Evolutionary conservation across 2,113 vertebrate genomes (phyloP).

Genomic region (Eurypyga helias): DNA sequence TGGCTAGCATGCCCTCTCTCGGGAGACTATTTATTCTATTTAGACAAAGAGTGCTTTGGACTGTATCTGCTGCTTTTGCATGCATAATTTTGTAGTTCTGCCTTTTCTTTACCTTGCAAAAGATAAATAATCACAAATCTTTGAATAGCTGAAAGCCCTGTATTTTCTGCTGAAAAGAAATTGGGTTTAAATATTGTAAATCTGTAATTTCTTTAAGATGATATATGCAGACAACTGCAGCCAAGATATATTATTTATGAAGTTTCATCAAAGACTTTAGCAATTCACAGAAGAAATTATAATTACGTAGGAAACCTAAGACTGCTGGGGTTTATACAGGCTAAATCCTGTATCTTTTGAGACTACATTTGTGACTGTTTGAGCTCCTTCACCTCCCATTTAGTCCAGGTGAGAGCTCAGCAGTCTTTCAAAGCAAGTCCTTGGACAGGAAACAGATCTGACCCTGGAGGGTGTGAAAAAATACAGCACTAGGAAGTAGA

Average conservation of each 20-base stretch:
- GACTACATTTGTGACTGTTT: not conserved
- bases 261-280: slow-evolving; percentile 30
- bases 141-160: not conserved
- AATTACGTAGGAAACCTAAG: slow-evolving; percentile 14
- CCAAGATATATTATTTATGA: slow-evolving; percentile 53
- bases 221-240: not conserved
- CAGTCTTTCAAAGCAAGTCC: not conserved
- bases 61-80: not conserved
- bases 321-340: not conserved
- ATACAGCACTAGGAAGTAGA: not conserved
- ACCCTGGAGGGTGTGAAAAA: slow-evolving; percentile 22
- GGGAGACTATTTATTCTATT: not conserved
- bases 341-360: not conserved
- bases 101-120: not conserved
- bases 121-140: not conserved
- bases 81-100: not conserved
- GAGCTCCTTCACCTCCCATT: not conserved
- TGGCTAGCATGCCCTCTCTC: not conserved
- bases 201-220: not conserved
- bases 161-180: not conserved
- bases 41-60: not conserved
- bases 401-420: slow-evolving; percentile 9
- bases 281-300: slow-evolving; percentile 2
- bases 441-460: not conserved
- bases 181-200: not conserved